Evolutionary conservation across 2,888 invertebrate species (phyloP).

Genomic region (Rhamphomyia laevipes): DNA sequence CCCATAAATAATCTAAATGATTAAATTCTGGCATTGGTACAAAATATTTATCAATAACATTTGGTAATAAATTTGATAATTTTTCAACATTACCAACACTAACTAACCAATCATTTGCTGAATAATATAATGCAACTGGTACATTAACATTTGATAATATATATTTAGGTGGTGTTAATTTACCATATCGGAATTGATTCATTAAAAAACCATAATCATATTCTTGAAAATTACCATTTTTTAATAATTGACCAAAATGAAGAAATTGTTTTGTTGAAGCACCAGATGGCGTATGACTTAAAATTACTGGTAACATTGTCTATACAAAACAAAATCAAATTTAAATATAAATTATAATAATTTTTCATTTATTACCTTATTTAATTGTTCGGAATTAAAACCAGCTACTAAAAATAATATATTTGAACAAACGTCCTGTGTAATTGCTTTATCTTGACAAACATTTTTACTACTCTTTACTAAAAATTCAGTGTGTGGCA

Average conservation of each 20-base stretch:
- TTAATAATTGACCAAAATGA: conserved; percentile 37
- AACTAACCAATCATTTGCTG: conserved; percentile 53
- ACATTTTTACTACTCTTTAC: conserved; percentile 35
- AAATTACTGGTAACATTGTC: conserved; percentile 38
- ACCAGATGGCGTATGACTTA: conserved; percentile 38
- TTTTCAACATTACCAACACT: conserved; percentile 44
- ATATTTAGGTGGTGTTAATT: conserved; percentile 42
- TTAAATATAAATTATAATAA: not conserved
- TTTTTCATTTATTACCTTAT: conserved; percentile 37
- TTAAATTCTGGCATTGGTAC: conserved; percentile 44
- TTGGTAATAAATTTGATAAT: conserved; percentile 41
- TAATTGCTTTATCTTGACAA: conserved; percentile 41
- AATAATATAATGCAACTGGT: conserved; percentile 46
- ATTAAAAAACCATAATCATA: conserved; percentile 37
- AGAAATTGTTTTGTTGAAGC: conserved; percentile 37
- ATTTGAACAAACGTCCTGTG: conserved; percentile 45
- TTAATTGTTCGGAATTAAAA: conserved; percentile 44
- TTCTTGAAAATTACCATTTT: conserved; percentile 37
- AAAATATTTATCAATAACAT: conserved; percentile 43
- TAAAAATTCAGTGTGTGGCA: conserved; percentile 35
- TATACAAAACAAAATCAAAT: conserved; percentile 16
- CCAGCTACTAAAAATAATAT: conserved; percentile 50
- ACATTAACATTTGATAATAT: conserved; percentile 41
- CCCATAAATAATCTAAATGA: conserved; percentile 48
- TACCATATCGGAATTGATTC: conserved; percentile 42